A percentile compares a stretch with the other conserved stretches of the same genome.
Evolutionary conservation across 2,797 vertebrate genomes (phyloP).

Genomic region (Syngnathus acus): DNA sequence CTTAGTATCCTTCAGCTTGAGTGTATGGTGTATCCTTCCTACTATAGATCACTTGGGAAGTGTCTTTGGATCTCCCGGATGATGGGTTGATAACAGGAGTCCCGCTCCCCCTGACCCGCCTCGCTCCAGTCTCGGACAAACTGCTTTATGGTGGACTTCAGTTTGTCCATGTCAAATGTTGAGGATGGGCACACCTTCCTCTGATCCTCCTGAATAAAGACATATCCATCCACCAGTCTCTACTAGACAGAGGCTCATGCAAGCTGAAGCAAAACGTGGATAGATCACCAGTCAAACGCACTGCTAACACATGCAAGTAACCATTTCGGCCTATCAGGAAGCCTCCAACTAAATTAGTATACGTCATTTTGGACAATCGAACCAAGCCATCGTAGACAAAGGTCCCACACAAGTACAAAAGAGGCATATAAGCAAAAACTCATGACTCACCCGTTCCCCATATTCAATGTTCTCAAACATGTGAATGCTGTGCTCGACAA

Average conservation of each 20-base stretch:
- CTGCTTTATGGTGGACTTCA: slow-evolving; percentile 98
- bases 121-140: slow-evolving; percentile 99
- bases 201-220: slow-evolving; percentile 48
- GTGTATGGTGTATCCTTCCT: slow-evolving; percentile 40
- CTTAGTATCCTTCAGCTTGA: not conserved
- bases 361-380: not conserved
- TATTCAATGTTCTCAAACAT: slow-evolving; percentile 99
- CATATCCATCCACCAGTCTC: not conserved
- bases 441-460: slow-evolving; percentile 83
- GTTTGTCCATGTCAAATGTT: slow-evolving; percentile 98
- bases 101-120: slow-evolving; percentile 83
- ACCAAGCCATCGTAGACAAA: not conserved
- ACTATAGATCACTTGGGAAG: slow-evolving; percentile 90
- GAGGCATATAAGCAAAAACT: slow-evolving; percentile 24
- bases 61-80: slow-evolving; percentile 88
- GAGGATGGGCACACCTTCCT: slow-evolving; percentile 80
- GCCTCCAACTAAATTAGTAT: too few species aligned
- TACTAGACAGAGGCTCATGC: not conserved
- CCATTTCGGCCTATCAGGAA: not conserved
- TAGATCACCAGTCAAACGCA: not conserved
- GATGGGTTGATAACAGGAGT: slow-evolving; percentile 90
- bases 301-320: not conserved
- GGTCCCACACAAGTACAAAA: not conserved
- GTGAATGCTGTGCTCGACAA: slow-evolving; percentile 87
- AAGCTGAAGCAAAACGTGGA: not conserved